These are phyloP conservation scores for Xylocampa areola DNA, from an alignment of 2,888 invertebrate genomes.

Conservation along the genomic window DNA sequence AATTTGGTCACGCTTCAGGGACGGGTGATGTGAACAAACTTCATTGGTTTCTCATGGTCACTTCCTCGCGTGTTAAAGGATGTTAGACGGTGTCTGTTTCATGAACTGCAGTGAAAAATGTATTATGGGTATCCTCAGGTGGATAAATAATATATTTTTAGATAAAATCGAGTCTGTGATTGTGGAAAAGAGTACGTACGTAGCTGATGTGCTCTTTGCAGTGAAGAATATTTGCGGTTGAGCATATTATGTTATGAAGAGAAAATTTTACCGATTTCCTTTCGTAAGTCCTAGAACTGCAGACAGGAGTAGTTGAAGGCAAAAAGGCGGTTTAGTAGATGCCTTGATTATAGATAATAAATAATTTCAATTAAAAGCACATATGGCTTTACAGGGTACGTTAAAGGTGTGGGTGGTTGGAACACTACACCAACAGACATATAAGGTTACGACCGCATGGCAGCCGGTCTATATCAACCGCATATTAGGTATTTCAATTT, in stretches of 20 bases:
- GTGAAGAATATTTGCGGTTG: no score
- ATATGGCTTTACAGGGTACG: constrained; percentile 21
- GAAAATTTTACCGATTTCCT: no score
- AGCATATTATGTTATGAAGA: no score
- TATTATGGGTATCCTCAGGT: no score
- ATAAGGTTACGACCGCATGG: constrained; percentile 47
- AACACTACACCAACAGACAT: constrained; percentile 43
- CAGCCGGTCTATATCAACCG: constrained; percentile 35
- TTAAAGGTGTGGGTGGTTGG: constrained; percentile 37
- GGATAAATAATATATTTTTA: no score
- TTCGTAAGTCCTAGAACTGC: neutral
- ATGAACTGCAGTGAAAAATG: neutral
- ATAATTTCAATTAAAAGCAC: constrained; percentile 8
- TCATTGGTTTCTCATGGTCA: constrained; percentile 58
- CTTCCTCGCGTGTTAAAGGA: constrained; percentile 15
- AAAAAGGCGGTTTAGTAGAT: neutral
- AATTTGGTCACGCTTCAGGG: constrained; percentile 68
- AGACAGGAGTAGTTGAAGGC: neutral
- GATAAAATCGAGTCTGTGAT: no score
- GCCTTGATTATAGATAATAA: constrained; percentile 8
- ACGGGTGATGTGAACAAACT: constrained; percentile 65
- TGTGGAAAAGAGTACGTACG: no score
- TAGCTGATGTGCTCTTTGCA: no score
- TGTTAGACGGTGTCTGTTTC: neutral
- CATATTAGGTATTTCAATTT: constrained; percentile 43